phyloP scores from a whole-genome alignment of 2,113 vertebrate species.

The Heliornis fulica region DNA sequence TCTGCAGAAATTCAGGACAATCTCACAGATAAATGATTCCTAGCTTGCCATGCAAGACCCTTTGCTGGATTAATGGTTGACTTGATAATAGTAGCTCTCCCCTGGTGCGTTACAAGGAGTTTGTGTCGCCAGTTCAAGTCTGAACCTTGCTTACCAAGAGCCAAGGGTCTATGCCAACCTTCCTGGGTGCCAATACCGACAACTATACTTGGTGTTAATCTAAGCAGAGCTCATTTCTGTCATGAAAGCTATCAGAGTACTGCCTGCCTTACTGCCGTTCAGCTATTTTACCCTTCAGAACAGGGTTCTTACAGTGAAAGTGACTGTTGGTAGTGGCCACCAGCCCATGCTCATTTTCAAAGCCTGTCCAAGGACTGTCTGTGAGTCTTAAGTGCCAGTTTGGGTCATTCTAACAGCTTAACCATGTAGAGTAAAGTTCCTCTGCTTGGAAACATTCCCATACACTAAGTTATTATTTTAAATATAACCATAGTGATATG shows the following conservation, averaged over 20 bases:
- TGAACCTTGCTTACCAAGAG: neutral
- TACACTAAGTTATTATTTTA: neutral
- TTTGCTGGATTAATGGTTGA: neutral
- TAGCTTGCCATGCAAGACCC: neutral
- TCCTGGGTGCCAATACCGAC: neutral
- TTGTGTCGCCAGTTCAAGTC: neutral
- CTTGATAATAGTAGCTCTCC: neutral
- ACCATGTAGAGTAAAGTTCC: neutral
- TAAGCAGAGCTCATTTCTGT: neutral
- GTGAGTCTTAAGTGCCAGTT: neutral
- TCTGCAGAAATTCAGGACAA: neutral
- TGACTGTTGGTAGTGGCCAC: neutral
- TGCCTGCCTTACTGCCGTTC: neutral
- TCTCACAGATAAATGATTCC: neutral
- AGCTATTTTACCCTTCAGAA: neutral
- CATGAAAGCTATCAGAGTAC: neutral
- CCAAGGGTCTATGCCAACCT: neutral
- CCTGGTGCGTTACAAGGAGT: neutral
- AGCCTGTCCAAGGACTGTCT: neutral
- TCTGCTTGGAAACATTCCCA: neutral
- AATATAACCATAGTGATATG: neutral
- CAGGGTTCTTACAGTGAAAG: neutral
- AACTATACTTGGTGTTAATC: neutral
- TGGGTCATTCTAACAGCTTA: neutral
- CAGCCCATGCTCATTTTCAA: neutral